A percentile compares a stretch with the other conserved stretches of the same genome.
Conservation (phyloP, 2,113 vertebrate species). For the Anser cygnoides region DNA sequence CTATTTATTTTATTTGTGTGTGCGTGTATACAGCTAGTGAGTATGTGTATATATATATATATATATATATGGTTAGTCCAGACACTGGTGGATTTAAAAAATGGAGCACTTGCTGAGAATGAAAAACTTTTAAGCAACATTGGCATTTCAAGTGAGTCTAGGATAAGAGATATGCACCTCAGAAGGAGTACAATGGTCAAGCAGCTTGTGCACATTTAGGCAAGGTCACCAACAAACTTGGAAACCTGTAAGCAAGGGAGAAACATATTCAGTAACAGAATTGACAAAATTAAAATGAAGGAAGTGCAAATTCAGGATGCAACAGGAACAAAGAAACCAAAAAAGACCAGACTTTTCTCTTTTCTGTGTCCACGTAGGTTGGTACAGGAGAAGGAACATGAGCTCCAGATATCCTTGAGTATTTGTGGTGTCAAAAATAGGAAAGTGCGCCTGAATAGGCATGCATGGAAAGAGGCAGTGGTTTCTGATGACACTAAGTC, state of each 20-base stretch:
- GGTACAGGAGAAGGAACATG: background rate
- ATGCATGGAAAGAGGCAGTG: background rate
- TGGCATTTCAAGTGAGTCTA: background rate
- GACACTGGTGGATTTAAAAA: background rate
- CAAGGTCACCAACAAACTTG: background rate
- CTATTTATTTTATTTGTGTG: background rate
- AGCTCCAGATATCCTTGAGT: background rate
- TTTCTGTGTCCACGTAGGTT: background rate
- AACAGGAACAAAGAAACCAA: background rate
- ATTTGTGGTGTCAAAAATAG: background rate
- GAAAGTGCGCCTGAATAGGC: background rate
- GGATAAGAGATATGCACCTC: background rate
- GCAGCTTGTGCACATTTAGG: background rate
- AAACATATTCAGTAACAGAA: background rate
- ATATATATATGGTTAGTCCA: background rate
- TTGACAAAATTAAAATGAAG: background rate
- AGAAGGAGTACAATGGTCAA: background rate
- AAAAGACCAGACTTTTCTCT: background rate
- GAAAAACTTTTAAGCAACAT: background rate
- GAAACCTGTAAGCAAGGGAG: background rate
- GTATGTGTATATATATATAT: background rate
- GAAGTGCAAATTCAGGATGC: background rate
- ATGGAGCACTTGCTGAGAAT: background rate
- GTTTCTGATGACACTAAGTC: background rate
- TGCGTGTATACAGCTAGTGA: background rate